Base-by-base conservation (phyloP, 2,797 vertebrate species). In the Rhinoraja longicauda region DNA sequence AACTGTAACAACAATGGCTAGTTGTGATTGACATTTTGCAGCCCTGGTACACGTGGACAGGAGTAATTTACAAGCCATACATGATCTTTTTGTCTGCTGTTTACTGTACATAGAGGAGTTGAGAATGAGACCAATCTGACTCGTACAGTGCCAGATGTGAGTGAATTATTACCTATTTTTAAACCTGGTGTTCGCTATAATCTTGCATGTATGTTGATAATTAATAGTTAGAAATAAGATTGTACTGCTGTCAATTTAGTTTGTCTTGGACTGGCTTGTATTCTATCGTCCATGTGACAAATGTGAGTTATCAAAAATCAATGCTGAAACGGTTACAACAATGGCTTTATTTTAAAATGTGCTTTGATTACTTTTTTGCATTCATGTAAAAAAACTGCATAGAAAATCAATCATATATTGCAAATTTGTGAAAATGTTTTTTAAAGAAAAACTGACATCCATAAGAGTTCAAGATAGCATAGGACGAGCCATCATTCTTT, bases 21-120 rank as follows among this genome's bases (percentile, higher is more conserved):
- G 70, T 92, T 92, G 67, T 75, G 72, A 53, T 53, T 92, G 90
- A 92, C 73, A 92, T 92, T 92, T 75, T 92, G 36, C 90, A 75
- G 70, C 9, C 70, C 70, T 92, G 39, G 64, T 57, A 75, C 70
- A 92, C 39, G 45, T 75, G 70, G 70, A 75, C 70, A 91, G 36
- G 64, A 91, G 90, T 91, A 72, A 92, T 92, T 17, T 73, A 92
- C 45, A 92, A 53, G 39, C 90, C 90, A 92, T 29, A 92, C 70
- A 4, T 72, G 70, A 92, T 17, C 70, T 92, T 45, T 92, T 53
- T 75, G 70, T 70, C 90, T 92, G 90, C 90, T 45, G 70, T 92
- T 29, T 92, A 57, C 64, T 92, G 24, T 92, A 53, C 70, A 73
- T 92, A 75, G 26, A 73, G 70, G 70, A 92, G 72, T 92, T 92